A percentile compares a stretch with the other conserved stretches of the same genome.
Evolutionary conservation across 1,140 invertebrate genomes (phyloP).

Genomic region (Helicoverpa zea): DNA sequence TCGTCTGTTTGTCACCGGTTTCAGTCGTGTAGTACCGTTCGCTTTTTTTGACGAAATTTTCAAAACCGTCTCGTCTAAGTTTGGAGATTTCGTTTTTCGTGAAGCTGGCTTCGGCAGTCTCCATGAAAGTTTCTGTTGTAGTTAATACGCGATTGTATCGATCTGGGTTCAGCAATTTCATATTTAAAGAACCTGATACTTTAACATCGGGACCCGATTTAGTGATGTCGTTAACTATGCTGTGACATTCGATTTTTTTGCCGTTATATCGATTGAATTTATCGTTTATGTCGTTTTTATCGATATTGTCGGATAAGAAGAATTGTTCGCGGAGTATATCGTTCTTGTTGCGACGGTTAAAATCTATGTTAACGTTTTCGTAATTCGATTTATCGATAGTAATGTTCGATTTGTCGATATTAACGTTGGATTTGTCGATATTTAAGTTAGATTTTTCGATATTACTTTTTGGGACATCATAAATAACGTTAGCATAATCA

Average conservation of each 20-base stretch:
- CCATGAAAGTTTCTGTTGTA: constrained; percentile 76
- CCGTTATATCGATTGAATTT: constrained; percentile 73
- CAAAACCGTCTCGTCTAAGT: constrained; percentile 73
- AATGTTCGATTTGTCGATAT: constrained; percentile 13
- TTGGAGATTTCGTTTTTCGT: constrained; percentile 74
- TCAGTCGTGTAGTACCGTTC: constrained; percentile 82
- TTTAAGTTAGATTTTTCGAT: constrained; percentile 32
- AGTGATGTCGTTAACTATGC: constrained; percentile 79
- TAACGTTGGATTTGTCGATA: constrained; percentile 24
- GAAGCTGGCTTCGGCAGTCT: constrained; percentile 78
- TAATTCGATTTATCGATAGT: constrained; percentile 33
- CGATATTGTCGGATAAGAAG: constrained; percentile 72
- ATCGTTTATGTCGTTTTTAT: constrained; percentile 80
- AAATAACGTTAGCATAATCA: constrained; percentile 73
- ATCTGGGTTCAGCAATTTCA: constrained; percentile 79
- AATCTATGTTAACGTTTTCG: constrained; percentile 63
- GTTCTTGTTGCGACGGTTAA: constrained; percentile 73
- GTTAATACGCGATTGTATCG: constrained; percentile 79
- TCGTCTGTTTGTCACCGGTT: constrained; percentile 68
- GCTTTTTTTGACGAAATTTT: constrained; percentile 81
- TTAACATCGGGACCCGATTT: constrained; percentile 74
- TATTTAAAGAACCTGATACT: constrained; percentile 76
- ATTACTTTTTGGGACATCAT: constrained; percentile 14
- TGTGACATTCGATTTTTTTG: constrained; percentile 83
- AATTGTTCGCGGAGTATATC: constrained; percentile 77